Evolutionary conservation across 2,888 invertebrate species (phyloP), one percentile per base, ranked within the genome.

Genomic region (Perithous albicinctus): DNA sequence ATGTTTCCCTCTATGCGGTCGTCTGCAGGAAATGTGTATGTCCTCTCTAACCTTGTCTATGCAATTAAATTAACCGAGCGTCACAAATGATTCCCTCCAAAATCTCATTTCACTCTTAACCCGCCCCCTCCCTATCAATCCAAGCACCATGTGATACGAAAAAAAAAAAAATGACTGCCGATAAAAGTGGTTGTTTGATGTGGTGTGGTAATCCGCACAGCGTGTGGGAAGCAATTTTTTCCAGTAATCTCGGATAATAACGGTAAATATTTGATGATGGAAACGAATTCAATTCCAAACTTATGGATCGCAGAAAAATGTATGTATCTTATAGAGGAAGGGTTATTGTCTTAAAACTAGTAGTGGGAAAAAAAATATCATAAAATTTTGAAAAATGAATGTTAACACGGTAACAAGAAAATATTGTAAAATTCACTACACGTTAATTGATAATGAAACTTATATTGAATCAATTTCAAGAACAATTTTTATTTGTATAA

Each of bases 81-180:
- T 54, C 10, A 10, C 43, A 18, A 79, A 70, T 75, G 46, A 75
- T 79, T 41, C 54, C 38, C 35, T 3, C 41, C 69, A 23, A 67
- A 75, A 79, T 38, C 74, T 69, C 56, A 75, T 69, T 75, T 74
- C 61, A 32, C n/a, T 43, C 63, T 74, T 63, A 67, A 67, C 54
- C 26, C 35, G 8, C 23, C 51, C 6, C 23, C 12, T 23, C 10
- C 23, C 51, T 51, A 8, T 46, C 18, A 18, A 7, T 35, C 32
- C 18, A 41, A 6, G 23, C 18, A 3, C n/a, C 6, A 12, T 12
- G 0, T 10, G 26, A 18, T 5, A 59, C 46, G 20, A 46, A 41
- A 56, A 35, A 54, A 54, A 43, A n/a, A 26, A 54, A 26, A 26
- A 54, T 12, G 7, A 54, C 54, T 26, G 10, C 8, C 26, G 26